Evolutionary conservation across 2,888 invertebrate species (phyloP), one percentile per base, ranked within the genome.

Genomic region (Trilocha varians): DNA sequence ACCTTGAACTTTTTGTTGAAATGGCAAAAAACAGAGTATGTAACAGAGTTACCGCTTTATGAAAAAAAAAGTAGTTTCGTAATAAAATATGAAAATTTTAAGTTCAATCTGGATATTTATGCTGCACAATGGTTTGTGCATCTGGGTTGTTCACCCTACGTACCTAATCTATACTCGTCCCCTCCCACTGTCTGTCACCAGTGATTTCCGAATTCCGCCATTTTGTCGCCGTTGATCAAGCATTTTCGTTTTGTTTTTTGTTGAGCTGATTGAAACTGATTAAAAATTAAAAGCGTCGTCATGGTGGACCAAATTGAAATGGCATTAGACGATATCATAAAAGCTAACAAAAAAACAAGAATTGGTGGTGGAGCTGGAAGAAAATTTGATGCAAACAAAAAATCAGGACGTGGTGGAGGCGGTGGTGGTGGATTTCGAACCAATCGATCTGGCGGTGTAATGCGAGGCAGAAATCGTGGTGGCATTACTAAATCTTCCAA

Each of bases 241-340:
- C 8, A 25, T 25, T 25, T 25, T 25, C 11, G 25, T 9, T 11
- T 25, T 25, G 11, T 9, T 25, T 25, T 25, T 25, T 4, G 11
- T 25, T 9, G 25, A 25, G 11, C n/a, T n/a, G n/a, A 16, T 36
- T 36, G 16, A 18, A 14, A 18, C n/a, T 25, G 18, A 13, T 13
- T 13, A 14, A n/a, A 18, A 36, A 13, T 37, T 11, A 5, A 11
- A 25, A 37, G 14, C 18, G 3, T 41, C 57, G 91, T 88, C 79
- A 96, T 96, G 96, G 93, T 93, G 63, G 95, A 96, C 70, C 96
- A 95, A 88, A 95, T 98, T 78, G 98, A 98, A 82, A 94, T 98
- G 95, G 97, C 97, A 68, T 89, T 98, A 57, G 98, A 98, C 76
- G 98, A 98, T 59, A 97, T 98, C 47, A 98, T 98, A 63, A 97